Evolutionary conservation across 1,140 invertebrate species (phyloP).

Genomic region (Drosophila pseudoananassae): DNA sequence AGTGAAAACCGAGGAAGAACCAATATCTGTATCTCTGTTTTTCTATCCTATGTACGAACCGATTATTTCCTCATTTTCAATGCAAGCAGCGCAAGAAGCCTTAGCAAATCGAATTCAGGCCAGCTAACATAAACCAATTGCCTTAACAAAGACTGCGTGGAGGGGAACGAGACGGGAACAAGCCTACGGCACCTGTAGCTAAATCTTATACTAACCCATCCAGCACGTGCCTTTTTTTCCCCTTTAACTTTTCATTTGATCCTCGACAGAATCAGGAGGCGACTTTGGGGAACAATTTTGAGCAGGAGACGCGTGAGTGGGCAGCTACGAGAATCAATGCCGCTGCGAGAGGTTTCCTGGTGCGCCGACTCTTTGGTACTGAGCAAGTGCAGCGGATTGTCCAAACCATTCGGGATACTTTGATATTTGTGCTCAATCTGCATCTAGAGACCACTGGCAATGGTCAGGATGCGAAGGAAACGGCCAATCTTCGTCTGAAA

Average conservation of each 20-base stretch:
- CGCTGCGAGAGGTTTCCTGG: constrained; percentile 91
- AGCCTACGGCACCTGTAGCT: constrained; percentile 5
- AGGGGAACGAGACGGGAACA: constrained; percentile 8
- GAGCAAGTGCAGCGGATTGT: constrained; percentile 92
- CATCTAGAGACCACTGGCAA: constrained; percentile 86
- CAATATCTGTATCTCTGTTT: not conserved
- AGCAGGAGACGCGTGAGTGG: constrained; percentile 14
- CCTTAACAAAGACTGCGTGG: constrained; percentile 46
- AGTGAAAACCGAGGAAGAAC: not conserved
- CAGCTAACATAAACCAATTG: constrained; percentile 54
- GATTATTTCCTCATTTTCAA: constrained; percentile 13
- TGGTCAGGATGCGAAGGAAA: constrained; percentile 84
- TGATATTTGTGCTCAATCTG: constrained; percentile 90
- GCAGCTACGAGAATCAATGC: constrained; percentile 90
- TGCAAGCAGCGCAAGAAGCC: constrained; percentile 63
- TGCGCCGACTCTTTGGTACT: constrained; percentile 90
- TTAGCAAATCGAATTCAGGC: constrained; percentile 13
- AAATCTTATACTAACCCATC: constrained; percentile 33
- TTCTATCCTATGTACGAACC: constrained; percentile 3
- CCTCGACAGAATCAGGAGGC: constrained; percentile 3
- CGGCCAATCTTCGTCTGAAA: constrained; percentile 87
- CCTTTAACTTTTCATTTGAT: constrained; percentile 18
- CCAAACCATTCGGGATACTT: constrained; percentile 91
- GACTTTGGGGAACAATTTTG: constrained; percentile 1
- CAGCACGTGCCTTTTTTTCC: constrained; percentile 4